A percentile compares a stretch with the other conserved stretches of the same genome.
Conservation (phyloP, 2,113 vertebrate genomes). For the Megalops atlanticus region DNA sequence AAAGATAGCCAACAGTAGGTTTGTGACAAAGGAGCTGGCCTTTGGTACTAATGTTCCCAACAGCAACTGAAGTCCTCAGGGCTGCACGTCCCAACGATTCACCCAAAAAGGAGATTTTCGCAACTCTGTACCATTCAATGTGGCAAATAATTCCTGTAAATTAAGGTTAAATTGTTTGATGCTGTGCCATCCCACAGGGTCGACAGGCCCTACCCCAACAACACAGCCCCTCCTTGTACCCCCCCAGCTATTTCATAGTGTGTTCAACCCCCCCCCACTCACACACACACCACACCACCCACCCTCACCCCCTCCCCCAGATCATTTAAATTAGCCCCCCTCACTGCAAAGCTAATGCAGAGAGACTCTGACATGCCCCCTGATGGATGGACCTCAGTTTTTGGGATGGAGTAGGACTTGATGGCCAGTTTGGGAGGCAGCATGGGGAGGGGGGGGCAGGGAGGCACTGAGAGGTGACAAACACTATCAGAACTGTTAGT, state of each 20-base stretch:
- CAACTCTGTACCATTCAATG: slow-evolving; percentile 10
- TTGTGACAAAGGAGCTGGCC: slow-evolving; percentile 14
- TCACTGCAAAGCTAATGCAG: not conserved
- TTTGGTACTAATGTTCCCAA: not conserved
- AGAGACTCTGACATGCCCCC: not conserved
- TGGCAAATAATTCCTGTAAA: slow-evolving; percentile 23
- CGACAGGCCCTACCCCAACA: not conserved
- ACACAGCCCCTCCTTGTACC: not conserved
- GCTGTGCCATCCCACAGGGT: not conserved
- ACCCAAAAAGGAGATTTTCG: slow-evolving; percentile 1
- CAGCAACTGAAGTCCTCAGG: not conserved
- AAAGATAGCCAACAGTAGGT: not conserved
- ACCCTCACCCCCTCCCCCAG: not conserved
- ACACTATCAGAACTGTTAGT: not conserved
- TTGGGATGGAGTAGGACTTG: not conserved
- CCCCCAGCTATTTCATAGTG: no score
- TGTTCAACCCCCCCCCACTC: not conserved
- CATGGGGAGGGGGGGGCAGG: not conserved
- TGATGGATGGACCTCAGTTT: slow-evolving; percentile 6
- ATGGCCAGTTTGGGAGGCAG: not conserved
- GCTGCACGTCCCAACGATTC: not conserved
- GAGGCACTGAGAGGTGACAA: not conserved
- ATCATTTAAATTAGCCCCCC: not conserved
- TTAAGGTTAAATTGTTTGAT: slow-evolving; percentile 27
- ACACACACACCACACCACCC: not conserved